These are phyloP conservation scores for Plagodis pulveraria DNA, from an alignment of 2,888 invertebrate species.

Conservation along the genomic window DNA sequence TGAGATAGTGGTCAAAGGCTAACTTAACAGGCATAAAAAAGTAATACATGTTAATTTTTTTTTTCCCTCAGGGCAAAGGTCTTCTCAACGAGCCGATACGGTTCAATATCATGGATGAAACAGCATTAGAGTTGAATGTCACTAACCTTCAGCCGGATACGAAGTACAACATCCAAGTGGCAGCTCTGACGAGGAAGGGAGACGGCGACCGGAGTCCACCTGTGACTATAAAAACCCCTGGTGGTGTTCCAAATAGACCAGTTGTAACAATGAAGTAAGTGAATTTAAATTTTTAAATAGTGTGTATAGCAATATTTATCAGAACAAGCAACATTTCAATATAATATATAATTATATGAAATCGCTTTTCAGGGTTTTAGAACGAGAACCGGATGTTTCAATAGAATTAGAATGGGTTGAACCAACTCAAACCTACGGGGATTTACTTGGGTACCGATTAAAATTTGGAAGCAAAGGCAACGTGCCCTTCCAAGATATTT, in stretches of 20 bases:
- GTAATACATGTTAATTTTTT: too few species aligned
- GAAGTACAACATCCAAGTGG: conserved; percentile 96
- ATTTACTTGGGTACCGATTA: conserved; percentile 93
- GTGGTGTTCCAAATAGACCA: conserved; percentile 95
- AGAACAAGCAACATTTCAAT: not conserved
- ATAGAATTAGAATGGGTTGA: conserved; percentile 97
- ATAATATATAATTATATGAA: conserved; percentile 12
- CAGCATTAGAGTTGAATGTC: conserved; percentile 91
- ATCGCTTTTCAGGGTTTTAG: conserved; percentile 87
- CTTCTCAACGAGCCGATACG: conserved; percentile 94
- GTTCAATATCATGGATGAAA: conserved; percentile 93
- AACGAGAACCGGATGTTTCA: conserved; percentile 94
- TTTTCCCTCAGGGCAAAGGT: conserved; percentile 86
- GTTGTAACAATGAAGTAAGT: conserved; percentile 91
- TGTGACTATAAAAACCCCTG: conserved; percentile 94
- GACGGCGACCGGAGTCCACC: conserved; percentile 97
- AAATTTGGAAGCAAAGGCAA: conserved; percentile 95
- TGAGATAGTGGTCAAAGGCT: too few species aligned
- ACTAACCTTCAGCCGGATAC: conserved; percentile 98
- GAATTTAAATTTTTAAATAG: conserved; percentile 1
- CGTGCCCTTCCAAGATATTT: conserved; percentile 87
- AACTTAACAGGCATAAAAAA: too few species aligned
- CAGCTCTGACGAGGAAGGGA: conserved; percentile 97
- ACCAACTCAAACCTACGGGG: conserved; percentile 95
- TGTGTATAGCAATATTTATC: too few species aligned